Evolutionary conservation across 2,113 vertebrate species (phyloP).

Genomic region (Pteruthius melanotis): DNA sequence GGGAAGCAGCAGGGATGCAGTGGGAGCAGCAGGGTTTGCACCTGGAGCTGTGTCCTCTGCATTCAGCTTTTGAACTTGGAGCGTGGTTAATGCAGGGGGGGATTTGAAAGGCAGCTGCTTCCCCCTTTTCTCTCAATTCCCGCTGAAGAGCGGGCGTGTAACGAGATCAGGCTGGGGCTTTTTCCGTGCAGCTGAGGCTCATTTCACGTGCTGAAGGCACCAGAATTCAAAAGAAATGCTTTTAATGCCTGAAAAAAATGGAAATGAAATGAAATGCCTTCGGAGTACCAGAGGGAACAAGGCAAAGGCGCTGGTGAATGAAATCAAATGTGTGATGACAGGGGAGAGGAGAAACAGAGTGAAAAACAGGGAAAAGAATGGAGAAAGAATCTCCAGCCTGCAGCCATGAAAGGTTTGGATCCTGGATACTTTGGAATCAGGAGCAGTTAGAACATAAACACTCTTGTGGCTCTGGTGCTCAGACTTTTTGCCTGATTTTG

Average conservation of each 20-base stretch:
- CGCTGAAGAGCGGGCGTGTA: neutral
- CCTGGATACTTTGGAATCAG: neutral
- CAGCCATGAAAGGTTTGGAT: neutral
- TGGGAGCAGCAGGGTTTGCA: neutral
- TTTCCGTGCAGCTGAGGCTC: neutral
- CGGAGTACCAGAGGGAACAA: neutral
- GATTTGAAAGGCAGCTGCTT: neutral
- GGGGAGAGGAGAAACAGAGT: neutral
- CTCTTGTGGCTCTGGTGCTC: neutral
- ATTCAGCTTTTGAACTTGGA: neutral
- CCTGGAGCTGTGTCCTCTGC: neutral
- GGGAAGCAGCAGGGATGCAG: neutral
- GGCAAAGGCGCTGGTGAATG: neutral
- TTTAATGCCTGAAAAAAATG: conserved; percentile 28
- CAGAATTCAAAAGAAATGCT: conserved; percentile 14
- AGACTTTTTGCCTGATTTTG: neutral
- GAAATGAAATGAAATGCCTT: neutral
- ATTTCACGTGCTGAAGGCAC: conserved; percentile 19
- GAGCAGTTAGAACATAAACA: neutral
- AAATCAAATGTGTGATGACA: neutral
- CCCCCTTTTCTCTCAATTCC: neutral
- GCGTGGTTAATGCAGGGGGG: neutral
- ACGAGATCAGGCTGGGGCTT: neutral
- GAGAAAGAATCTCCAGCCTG: neutral
- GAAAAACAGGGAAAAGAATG: neutral